These are phyloP conservation scores for Neogale vison DNA, from an alignment of 2,113 vertebrate genomes.

Conservation along the genomic window DNA sequence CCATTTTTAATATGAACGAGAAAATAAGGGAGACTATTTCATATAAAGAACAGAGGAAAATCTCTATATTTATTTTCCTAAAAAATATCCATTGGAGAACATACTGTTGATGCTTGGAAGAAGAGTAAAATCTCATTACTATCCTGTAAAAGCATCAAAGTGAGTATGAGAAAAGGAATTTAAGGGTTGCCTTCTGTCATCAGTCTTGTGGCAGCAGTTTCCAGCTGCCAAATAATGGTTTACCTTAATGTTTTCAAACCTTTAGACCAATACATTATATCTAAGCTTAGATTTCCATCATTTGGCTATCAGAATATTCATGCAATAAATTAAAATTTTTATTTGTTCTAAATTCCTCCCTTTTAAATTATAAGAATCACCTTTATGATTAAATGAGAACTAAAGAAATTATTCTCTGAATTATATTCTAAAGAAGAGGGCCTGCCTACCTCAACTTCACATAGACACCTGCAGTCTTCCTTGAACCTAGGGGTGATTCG, in stretches of 20 bases:
- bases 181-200: background rate
- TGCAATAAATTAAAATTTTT: conserved; percentile 1
- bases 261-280: background rate
- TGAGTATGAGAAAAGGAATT: background rate
- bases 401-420: background rate
- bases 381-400: background rate
- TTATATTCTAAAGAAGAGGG: background rate
- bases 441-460: background rate
- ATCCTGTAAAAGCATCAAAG: background rate
- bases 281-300: background rate
- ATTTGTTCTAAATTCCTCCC: background rate
- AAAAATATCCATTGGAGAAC: background rate
- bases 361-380: background rate
- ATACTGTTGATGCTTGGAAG: background rate
- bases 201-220: background rate
- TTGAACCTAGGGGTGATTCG: background rate
- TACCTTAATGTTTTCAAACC: background rate
- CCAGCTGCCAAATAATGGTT: background rate
- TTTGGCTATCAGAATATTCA: background rate
- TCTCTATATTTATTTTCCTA: background rate
- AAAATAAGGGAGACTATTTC: background rate
- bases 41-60: background rate
- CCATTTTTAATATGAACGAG: background rate
- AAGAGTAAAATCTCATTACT: background rate
- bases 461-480: background rate